Evolutionary conservation across 1,140 invertebrate species (phyloP), one percentile per base, ranked within the genome.

Genomic region (Nasonia giraulti): DNA sequence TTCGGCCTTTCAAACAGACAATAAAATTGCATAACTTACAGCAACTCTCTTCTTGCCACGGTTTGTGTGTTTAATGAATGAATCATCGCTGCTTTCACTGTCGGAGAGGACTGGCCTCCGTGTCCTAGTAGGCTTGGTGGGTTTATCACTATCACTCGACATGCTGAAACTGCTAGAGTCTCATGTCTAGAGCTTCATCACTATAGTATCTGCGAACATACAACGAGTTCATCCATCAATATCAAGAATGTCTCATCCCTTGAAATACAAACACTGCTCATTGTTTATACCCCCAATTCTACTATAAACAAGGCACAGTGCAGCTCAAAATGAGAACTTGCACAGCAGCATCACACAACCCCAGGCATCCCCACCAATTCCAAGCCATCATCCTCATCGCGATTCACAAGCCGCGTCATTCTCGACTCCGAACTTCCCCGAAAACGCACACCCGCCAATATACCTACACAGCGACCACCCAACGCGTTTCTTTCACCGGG

Each of bases 71-170:
- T 37, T 37, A 37, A 92, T 82, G 62, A 89, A 78, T n/a, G 90
- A 90, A 74, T 91, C 91, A 85, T 92, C 89, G 44, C 91, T 92
- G 84, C 89, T 91, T 7, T 92, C 91, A 81, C 89, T 92, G 50
- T 92, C 91, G 37, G 87, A 89, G 81, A 87, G 81, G 62, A 90
- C 73, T 88, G 27, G 88, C 75, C 84, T 89, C 6, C 87, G 87
- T 33, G 90, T 89, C 85, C 89, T 90, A 55, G 84, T 80, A 80
- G 86, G 89, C 74, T 87, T 87, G 27, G 87, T 71, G 66, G 74
- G 71, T 85, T 76, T 85, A 79, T 90, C 90, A 55, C 88, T 89
- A 83, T 92, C 90, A 86, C 89, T 92, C 82, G 92, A 91, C 92
- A 93, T 93, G 81, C 89, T 91, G 23, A 23, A 76, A 68, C 75